Base-by-base conservation (phyloP, 2,888 invertebrate genomes). In the Ariolimax columbianus region DNA sequence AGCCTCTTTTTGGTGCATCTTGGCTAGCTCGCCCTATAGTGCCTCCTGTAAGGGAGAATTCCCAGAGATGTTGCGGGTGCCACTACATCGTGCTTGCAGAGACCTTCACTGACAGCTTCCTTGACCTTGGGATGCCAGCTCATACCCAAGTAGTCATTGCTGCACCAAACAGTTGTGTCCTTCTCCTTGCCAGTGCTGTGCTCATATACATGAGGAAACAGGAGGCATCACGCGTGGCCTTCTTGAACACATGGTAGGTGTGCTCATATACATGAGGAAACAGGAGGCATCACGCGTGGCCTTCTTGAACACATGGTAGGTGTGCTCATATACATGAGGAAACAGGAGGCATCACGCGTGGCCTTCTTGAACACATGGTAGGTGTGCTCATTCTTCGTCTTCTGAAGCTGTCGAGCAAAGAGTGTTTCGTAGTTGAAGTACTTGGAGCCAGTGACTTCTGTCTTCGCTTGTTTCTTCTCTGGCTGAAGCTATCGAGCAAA, bases 81-180 rank as follows among this genome's bases (percentile, higher is more conserved):
- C 99, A 19, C 99, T 0, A 97, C 97, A 9, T 98, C 98, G 94
- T 97, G 97, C 86, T 96, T 96, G 47, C 90, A 84, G 72, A 94
- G 87, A 9, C 94, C 93, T 70, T 91, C 90, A 81, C 93, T 94
- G 0, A 98, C 98, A 55, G 98, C 97, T 88, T 96, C 95, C 90
- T 91, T 92, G 40, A 95, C 98, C 88, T 95, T 95, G 0, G 97
- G 97, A 95, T 99, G 98, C 91, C 97, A 96, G n/a, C 98, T 98
- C 96, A 98, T 97, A 43, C 99, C 99, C 82, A 99, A 95, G 94
- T 99, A 99, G 95, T 99, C 99, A 94, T 99, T 99, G 81, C 98
- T 98, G 94, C 99, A 99, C 99, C 99, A 99, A n/a, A 99, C 98
- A 6, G 97, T 98, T 87, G 99, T 97, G 19, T 97, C 97, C 82